Evolutionary conservation across 2,888 invertebrate genomes (phyloP).

Genomic region (Phlogophora meticulosa): DNA sequence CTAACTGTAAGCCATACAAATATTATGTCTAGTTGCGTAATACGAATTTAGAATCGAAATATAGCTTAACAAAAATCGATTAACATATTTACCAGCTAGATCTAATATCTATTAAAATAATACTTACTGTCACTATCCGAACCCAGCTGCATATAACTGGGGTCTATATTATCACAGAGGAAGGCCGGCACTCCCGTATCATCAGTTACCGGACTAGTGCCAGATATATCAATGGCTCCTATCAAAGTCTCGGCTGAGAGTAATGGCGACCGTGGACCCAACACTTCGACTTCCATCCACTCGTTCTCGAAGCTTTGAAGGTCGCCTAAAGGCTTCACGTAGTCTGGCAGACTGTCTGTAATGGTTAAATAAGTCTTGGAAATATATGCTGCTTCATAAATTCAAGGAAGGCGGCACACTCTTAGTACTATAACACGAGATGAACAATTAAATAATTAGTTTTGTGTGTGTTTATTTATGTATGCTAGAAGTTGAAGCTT

Average conservation of each 20-base stretch:
- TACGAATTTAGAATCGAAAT: too few relatives aligned
- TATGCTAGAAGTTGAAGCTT: too few relatives aligned
- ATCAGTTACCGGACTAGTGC: slow-evolving; percentile 75
- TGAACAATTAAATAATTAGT: too few relatives aligned
- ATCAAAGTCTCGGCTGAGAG: slow-evolving; percentile 70
- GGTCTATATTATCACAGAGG: slow-evolving; percentile 91
- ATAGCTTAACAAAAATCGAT: too few relatives aligned
- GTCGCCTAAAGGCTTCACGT: slow-evolving; percentile 93
- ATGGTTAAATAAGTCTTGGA: not conserved
- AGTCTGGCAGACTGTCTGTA: slow-evolving; percentile 83
- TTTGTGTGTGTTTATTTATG: too few relatives aligned
- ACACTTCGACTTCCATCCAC: slow-evolving; percentile 97
- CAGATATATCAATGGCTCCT: slow-evolving; percentile 83
- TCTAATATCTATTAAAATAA: not conserved
- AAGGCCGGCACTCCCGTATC: slow-evolving; percentile 91
- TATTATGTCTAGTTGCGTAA: too few relatives aligned
- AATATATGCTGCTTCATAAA: too few relatives aligned
- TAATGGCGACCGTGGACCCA: slow-evolving; percentile 91
- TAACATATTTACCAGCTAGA: too few relatives aligned
- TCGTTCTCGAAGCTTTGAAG: slow-evolving; percentile 96
- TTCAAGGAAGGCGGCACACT: too few relatives aligned
- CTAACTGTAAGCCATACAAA: too few relatives aligned
- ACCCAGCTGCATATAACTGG: slow-evolving; percentile 90
- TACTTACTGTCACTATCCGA: slow-evolving; percentile 88
- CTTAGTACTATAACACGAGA: too few relatives aligned